phyloP scores from a whole-genome alignment of 2,113 vertebrate species.

The Carettochelys insculpta region DNA sequence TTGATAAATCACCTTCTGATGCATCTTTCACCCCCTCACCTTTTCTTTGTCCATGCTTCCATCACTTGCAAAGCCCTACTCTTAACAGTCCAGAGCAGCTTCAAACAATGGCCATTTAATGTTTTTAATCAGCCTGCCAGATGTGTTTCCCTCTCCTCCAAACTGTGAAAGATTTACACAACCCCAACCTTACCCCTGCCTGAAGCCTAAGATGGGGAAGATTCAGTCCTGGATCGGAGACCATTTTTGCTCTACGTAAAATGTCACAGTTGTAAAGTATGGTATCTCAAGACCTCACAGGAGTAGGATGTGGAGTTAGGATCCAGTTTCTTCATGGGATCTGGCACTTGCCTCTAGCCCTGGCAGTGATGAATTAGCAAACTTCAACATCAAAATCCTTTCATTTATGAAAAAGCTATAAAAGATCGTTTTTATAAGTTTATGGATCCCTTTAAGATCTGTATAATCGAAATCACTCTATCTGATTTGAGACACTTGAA shows the following conservation, averaged over 20 bases:
- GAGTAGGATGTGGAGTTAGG: neutral
- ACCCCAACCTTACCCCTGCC: neutral
- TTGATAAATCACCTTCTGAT: neutral
- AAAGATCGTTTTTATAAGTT: neutral
- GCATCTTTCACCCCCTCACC: neutral
- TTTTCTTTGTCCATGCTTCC: neutral
- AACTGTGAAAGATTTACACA: neutral
- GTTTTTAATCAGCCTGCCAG: neutral
- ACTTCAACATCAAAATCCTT: neutral
- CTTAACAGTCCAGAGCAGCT: neutral
- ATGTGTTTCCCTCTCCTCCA: neutral
- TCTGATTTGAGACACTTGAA: neutral
- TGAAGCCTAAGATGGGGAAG: neutral
- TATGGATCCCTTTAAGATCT: neutral
- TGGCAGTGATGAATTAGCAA: neutral
- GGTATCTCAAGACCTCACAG: neutral
- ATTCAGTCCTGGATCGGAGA: neutral
- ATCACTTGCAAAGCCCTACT: neutral
- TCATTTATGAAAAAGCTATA: neutral
- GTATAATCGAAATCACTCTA: neutral
- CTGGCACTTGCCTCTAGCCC: neutral
- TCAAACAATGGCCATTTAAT: neutral
- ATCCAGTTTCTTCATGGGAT: neutral
- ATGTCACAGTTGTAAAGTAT: neutral
- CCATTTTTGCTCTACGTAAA: neutral